These are phyloP conservation scores for Grantiella picta DNA, from an alignment of 2,113 vertebrate species.

Conservation along the genomic window DNA sequence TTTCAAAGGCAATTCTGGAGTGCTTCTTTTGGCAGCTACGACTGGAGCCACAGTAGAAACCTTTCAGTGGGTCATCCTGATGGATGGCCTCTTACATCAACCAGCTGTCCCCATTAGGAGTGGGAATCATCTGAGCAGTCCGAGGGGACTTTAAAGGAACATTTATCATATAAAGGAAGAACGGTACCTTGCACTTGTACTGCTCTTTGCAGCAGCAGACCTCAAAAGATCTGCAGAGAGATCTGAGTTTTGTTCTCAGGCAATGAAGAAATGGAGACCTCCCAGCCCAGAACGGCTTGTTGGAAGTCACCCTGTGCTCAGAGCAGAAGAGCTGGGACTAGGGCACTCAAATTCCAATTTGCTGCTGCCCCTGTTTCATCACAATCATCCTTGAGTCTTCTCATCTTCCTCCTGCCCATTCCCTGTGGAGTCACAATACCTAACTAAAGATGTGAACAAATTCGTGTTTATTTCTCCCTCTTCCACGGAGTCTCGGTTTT, in stretches of 20 bases:
- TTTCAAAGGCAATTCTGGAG: slow-evolving; percentile 47
- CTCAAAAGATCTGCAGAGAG: not conserved
- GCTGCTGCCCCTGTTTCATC: not conserved
- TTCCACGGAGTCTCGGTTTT: not conserved
- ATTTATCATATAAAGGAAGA: not conserved
- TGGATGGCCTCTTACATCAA: slow-evolving; percentile 23
- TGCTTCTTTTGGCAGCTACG: slow-evolving; percentile 52
- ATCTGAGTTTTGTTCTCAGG: not conserved
- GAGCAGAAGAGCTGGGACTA: not conserved
- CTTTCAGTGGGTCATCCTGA: slow-evolving; percentile 52
- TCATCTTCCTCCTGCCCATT: not conserved
- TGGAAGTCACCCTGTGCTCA: not conserved
- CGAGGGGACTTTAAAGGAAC: not conserved
- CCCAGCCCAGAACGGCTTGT: not conserved
- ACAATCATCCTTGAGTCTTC: not conserved
- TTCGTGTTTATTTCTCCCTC: not conserved
- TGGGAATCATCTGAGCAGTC: not conserved
- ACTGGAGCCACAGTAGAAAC: slow-evolving; percentile 3
- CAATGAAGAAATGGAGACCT: not conserved
- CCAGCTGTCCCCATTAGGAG: slow-evolving; percentile 28
- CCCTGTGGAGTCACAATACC: not conserved
- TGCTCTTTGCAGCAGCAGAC: not conserved
- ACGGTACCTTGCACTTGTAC: not conserved
- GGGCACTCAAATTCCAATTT: not conserved
- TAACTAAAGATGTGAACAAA: not conserved